A percentile compares a stretch with the other conserved stretches of the same genome.
Evolutionary conservation across 2,888 invertebrate genomes (phyloP).

Genomic region (Temnothorax ravouxi): DNA sequence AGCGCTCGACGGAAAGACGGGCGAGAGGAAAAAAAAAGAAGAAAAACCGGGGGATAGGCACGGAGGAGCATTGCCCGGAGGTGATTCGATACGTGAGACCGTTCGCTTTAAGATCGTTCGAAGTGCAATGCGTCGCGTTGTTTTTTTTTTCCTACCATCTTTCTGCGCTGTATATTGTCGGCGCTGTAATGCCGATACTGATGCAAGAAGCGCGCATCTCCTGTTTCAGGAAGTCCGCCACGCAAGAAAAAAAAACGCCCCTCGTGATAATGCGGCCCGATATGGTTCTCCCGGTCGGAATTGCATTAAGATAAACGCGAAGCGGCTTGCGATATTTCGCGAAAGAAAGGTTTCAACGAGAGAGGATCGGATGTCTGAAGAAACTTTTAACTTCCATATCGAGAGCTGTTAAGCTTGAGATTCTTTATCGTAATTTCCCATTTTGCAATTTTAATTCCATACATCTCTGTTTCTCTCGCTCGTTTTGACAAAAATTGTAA

Average conservation of each 20-base stretch:
- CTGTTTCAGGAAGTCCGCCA: conserved; percentile 65
- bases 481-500: conserved; percentile 7
- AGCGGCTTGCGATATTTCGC: conserved; percentile 5
- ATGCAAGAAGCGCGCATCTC: conserved; percentile 55
- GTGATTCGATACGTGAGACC: conserved; percentile 83
- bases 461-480: neutral
- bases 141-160: conserved; percentile 59
- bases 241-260: conserved; percentile 42
- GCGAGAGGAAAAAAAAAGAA: neutral
- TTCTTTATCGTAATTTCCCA: neutral
- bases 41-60: conserved; percentile 75
- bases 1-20: conserved; percentile 51
- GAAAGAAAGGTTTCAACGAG: neutral
- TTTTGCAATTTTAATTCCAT: neutral
- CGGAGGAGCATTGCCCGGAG: conserved; percentile 77
- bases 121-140: conserved; percentile 49
- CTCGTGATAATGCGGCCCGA: conserved; percentile 45
- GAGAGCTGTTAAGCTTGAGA: neutral
- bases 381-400: conserved; percentile 1
- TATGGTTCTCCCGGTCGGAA: conserved; percentile 52
- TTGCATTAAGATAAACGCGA: conserved; percentile 65
- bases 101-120: conserved; percentile 78
- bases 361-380: neutral
- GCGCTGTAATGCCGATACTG: conserved; percentile 70
- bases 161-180: conserved; percentile 66